Evolutionary conservation across 1,140 invertebrate species (phyloP).

Genomic region (Pseudomyrmex pallidus): DNA sequence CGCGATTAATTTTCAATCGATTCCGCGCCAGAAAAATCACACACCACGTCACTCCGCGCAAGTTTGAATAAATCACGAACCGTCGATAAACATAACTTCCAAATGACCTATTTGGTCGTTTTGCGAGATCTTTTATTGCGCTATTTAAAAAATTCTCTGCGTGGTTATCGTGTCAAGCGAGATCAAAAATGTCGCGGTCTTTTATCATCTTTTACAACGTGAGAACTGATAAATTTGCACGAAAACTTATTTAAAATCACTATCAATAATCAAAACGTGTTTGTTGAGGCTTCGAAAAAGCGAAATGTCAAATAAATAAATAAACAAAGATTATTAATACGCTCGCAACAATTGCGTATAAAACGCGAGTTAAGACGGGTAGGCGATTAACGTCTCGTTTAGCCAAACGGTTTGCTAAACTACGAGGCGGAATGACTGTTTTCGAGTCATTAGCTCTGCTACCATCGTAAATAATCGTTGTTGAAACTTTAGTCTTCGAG

Average conservation of each 20-base stretch:
- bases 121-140: background rate
- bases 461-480: background rate
- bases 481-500: background rate
- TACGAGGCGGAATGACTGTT: background rate
- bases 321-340: background rate
- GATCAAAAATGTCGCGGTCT: background rate
- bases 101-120: conserved; percentile 13
- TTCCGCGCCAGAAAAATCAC: background rate
- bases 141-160: background rate
- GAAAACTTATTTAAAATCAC: background rate
- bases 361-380: background rate
- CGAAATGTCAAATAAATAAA: background rate
- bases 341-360: background rate
- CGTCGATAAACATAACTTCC: conserved; percentile 12
- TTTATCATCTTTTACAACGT: background rate
- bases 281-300: background rate
- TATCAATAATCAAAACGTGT: too few relatives aligned
- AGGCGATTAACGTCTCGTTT: background rate
- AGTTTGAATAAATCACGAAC: conserved; percentile 12
- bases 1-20: background rate
- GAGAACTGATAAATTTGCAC: background rate
- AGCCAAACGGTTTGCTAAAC: background rate
- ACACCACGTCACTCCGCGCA: background rate
- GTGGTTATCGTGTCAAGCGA: too few relatives aligned
- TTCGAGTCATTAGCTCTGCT: conserved; percentile 1